Percentiles rank a stretch among this genome's conserved stretches.
Conservation (phyloP, 2,888 invertebrate species). For the Lepetodrilus schrolli region DNA sequence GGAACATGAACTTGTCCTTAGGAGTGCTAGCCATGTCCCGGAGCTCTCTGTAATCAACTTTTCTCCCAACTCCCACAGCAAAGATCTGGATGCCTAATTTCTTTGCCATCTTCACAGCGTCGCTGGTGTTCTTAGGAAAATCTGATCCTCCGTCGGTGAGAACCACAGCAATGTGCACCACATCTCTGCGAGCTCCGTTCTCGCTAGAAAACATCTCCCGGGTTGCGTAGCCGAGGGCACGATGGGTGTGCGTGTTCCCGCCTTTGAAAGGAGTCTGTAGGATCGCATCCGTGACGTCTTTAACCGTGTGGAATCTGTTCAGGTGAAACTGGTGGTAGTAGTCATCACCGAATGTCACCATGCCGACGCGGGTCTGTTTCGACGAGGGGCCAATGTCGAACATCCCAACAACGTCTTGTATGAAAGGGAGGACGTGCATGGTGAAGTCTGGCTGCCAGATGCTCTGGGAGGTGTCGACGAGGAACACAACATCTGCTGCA, state of each 20-base stretch:
- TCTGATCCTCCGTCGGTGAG: conserved; percentile 8
- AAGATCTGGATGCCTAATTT: conserved; percentile 5
- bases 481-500: conserved; percentile 59
- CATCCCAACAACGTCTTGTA: conserved; percentile 49
- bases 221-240: conserved; percentile 44
- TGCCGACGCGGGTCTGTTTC: conserved; percentile 52
- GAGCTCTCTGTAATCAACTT: not conserved
- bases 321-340: conserved; percentile 52
- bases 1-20: not conserved
- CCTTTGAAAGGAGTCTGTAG: conserved; percentile 40
- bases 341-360: conserved; percentile 56
- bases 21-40: conserved; percentile 1
- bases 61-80: conserved; percentile 16
- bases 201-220: conserved; percentile 38
- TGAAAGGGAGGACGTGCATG: conserved; percentile 54
- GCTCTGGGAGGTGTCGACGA: conserved; percentile 61
- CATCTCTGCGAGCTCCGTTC: conserved; percentile 10
- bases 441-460: conserved; percentile 63
- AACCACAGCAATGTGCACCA: not conserved
- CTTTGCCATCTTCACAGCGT: not conserved
- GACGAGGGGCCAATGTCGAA: conserved; percentile 55
- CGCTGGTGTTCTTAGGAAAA: not conserved
- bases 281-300: conserved; percentile 38
- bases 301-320: conserved; percentile 42
- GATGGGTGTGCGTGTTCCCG: conserved; percentile 49